Percentiles rank a stretch among this genome's conserved stretches.
These are phyloP conservation scores for Anolis apletophallus DNA, from an alignment of 2,797 vertebrate genomes.

Conservation along the genomic window DNA sequence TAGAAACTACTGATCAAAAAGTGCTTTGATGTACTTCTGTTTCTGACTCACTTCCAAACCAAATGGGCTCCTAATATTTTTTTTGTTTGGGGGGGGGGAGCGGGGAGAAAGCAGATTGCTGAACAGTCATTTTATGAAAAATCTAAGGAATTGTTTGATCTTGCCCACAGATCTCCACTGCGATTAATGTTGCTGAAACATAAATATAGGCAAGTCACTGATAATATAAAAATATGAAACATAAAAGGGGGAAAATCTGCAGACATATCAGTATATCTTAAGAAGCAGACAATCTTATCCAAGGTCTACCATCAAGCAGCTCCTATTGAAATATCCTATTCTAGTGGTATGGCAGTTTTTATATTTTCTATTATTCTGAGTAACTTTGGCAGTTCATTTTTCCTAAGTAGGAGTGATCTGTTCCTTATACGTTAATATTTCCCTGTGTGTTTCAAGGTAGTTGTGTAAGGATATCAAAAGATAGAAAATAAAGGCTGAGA, in stretches of 20 bases:
- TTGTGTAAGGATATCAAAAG: background rate
- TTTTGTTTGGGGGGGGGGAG: too few species aligned
- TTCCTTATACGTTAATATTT: too few species aligned
- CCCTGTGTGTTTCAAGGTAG: background rate
- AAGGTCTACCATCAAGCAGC: background rate
- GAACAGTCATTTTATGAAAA: constrained; percentile 8
- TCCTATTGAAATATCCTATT: background rate
- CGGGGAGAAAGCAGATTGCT: background rate
- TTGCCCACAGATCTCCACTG: background rate
- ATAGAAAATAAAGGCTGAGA: background rate
- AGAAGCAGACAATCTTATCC: background rate
- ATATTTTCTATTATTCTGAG: background rate
- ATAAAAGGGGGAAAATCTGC: background rate
- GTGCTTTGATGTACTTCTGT: background rate
- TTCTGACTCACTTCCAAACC: constrained; percentile 8
- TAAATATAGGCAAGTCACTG: background rate
- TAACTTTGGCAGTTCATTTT: background rate
- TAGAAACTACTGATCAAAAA: constrained; percentile 11
- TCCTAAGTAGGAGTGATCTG: background rate
- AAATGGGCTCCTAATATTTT: background rate
- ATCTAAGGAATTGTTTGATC: constrained; percentile 3
- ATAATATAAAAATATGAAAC: background rate
- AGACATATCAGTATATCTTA: background rate
- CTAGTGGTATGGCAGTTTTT: background rate
- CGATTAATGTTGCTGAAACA: background rate